phyloP scores from a whole-genome alignment of 2,888 invertebrate species.

The Stenolophus ochropezus region DNA sequence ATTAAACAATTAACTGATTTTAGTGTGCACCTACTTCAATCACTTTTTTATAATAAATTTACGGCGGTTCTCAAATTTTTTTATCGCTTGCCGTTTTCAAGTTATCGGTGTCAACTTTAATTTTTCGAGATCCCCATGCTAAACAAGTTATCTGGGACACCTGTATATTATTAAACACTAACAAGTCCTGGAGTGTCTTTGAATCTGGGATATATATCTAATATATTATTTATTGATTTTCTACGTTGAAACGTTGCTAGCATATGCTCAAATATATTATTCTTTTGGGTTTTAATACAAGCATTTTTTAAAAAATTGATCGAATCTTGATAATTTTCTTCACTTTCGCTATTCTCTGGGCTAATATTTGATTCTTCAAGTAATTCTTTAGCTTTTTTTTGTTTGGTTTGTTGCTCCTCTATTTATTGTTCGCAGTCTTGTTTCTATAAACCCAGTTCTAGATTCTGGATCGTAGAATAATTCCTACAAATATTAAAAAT shows the following conservation, averaged over 20 bases:
- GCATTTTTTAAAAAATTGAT: not conserved
- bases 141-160: no score
- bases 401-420: not conserved
- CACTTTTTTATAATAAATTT: not conserved
- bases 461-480: not conserved
- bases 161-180: not conserved
- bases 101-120: no score
- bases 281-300: not conserved
- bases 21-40: not conserved
- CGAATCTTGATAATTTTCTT: not conserved
- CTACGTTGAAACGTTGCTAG: not conserved
- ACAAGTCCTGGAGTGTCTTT: not conserved
- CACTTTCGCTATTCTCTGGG: not conserved
- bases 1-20: no score
- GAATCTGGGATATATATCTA: not conserved
- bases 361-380: not conserved
- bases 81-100: no score
- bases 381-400: not conserved
- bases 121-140: no score
- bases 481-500: not conserved
- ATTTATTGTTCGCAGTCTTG: conserved; percentile 2
- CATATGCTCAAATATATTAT: not conserved
- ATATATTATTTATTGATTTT: not conserved
- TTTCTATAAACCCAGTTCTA: not conserved
- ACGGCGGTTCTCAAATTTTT: no score